Base-by-base conservation (phyloP, 37 sponge, comb jelly and placozoan species). In the Cliona cf. orientalis region DNA sequence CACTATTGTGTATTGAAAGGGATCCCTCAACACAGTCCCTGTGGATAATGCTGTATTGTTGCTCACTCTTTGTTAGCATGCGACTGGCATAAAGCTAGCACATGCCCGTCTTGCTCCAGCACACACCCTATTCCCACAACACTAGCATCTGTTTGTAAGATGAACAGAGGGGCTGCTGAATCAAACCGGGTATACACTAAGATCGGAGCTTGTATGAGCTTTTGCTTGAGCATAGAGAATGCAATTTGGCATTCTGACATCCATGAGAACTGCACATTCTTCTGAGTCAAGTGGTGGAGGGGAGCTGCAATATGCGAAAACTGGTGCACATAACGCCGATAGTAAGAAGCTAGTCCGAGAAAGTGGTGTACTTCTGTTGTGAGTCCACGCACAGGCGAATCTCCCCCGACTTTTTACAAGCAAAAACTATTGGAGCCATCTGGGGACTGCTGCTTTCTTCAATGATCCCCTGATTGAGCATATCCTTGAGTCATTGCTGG, bases 381-480 rank as follows among this genome's bases (percentile, higher is more conserved):
- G n/a, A n/a, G n/a, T n/a, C n/a, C n/a, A n/a, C n/a, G n/a, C n/a
- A n/a, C n/a, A n/a, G n/a, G n/a, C n/a, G n/a, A n/a, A n/a, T n/a
- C n/a, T n/a, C n/a, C 34, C 84, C 89, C 37, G 83, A 80, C 39
- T 80, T 80, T 71, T 85, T 88, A 6, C 58, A 42, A 11, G 88
- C 86, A 44, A 64, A 87, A 29, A 90, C 75, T 33, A 78, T 79
- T 22, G 93, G 93, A 40, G 93, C 80, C 85, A 88, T 87, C 73
- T 78, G 88, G 0, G 89, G 73, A 57, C 86, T 88, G 53, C 75
- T 75, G 66, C 85, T 87, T 64, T 81, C 80, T 31, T 69, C 72
- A 11, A 89, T 89, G 59, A 88, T 89, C 0, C 90, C 90, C 43
- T 66, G 75, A 38, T 89, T 72, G 23, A 93, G 67, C 86, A 89